Evolutionary conservation across 1,140 invertebrate genomes (phyloP).

Genomic region (Ceratosolen solmsi): DNA sequence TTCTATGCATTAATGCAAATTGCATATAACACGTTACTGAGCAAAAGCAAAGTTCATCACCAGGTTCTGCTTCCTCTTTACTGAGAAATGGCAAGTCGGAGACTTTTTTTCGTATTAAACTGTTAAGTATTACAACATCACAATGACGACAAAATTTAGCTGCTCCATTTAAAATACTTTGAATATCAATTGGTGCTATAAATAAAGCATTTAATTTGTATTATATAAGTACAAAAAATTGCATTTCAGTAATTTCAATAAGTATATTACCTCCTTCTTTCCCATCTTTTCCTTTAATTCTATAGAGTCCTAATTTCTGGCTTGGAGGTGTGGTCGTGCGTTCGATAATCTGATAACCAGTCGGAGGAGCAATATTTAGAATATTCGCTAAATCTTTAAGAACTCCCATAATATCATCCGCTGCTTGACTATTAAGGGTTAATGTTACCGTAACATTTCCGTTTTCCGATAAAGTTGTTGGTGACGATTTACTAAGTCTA

Average conservation of each 20-base stretch:
- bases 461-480: constrained; percentile 79
- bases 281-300: constrained; percentile 87
- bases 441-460: constrained; percentile 94
- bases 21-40: constrained; percentile 89
- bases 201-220: constrained; percentile 41
- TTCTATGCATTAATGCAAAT: constrained; percentile 80
- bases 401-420: constrained; percentile 93
- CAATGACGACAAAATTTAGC: constrained; percentile 94
- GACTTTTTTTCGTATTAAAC: constrained; percentile 85
- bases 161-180: constrained; percentile 89
- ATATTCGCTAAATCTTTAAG: constrained; percentile 92
- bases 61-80: constrained; percentile 78
- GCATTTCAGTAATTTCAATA: neutral
- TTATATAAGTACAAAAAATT: neutral
- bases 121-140: constrained; percentile 90
- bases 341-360: constrained; percentile 89
- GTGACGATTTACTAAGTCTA: constrained; percentile 73
- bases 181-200: constrained; percentile 86
- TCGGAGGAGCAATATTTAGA: constrained; percentile 89
- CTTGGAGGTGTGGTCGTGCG: constrained; percentile 84
- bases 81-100: constrained; percentile 84
- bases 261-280: constrained; percentile 80
- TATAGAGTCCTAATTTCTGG: constrained; percentile 86
- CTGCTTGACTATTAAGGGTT: constrained; percentile 89
- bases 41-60: constrained; percentile 87